These are phyloP conservation scores for Galaxea fascicularis DNA, from an alignment of 92 coral and sea anemone genomes.

Conservation along the genomic window DNA sequence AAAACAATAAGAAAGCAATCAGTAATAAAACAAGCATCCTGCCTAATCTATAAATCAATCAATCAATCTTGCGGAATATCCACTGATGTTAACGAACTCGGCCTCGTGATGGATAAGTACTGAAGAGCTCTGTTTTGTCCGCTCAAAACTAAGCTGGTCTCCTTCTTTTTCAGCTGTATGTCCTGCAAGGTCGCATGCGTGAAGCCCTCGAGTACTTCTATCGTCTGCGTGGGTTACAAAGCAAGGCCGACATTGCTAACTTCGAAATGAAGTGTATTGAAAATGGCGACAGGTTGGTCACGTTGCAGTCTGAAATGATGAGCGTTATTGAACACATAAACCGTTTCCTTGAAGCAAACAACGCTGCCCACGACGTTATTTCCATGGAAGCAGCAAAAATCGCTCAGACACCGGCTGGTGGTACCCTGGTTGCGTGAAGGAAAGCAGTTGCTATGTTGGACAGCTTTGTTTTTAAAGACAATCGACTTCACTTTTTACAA, in stretches of 20 bases:
- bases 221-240: conserved; percentile 87
- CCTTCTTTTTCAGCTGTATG: conserved; percentile 68
- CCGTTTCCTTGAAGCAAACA: conserved; percentile 90
- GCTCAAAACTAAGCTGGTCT: no score
- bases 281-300: conserved; percentile 85
- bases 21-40: no score
- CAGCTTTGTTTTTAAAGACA: background rate
- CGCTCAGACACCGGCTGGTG: conserved; percentile 71
- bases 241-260: conserved; percentile 86
- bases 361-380: conserved; percentile 88
- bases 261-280: conserved; percentile 80
- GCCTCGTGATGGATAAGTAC: no score
- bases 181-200: conserved; percentile 94
- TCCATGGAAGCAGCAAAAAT: conserved; percentile 87
- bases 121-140: no score
- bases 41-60: no score
- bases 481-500: background rate
- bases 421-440: conserved; percentile 12
- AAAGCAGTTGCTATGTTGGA: background rate
- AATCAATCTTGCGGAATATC: no score
- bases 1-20: no score
- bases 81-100: no score
- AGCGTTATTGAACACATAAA: conserved; percentile 85
- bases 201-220: conserved; percentile 88
- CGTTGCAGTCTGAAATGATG: conserved; percentile 86